phyloP scores from a whole-genome alignment of 2,113 vertebrate genomes.

The Paedocypris sp. region DNA sequence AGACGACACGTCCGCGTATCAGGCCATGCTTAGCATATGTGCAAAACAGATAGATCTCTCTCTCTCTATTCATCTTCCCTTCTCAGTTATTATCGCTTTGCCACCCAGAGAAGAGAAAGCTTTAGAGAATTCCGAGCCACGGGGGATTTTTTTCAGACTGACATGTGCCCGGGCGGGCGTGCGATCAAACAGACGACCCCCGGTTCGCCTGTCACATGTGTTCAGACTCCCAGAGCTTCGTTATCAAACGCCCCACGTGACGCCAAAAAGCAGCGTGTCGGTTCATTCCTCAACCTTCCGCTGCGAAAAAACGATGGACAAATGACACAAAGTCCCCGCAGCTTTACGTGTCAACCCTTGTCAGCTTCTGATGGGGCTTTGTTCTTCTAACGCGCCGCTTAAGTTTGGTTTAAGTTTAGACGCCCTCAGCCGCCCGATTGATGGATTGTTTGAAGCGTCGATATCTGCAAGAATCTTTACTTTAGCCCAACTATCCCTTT shows the following conservation, averaged over 20 bases:
- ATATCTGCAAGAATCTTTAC: too few relatives aligned
- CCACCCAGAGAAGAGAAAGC: not conserved
- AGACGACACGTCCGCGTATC: not conserved
- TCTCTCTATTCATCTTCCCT: not conserved
- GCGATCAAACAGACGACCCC: not conserved
- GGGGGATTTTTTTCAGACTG: conserved; percentile 2
- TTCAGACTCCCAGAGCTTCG: conserved; percentile 2
- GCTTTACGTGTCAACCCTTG: not conserved
- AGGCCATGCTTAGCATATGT: not conserved
- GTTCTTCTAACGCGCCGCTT: too few relatives aligned
- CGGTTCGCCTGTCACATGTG: not conserved
- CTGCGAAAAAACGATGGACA: not conserved
- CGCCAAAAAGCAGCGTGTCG: not conserved
- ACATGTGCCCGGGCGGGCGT: not conserved
- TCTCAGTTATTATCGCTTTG: not conserved
- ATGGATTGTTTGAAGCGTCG: too few relatives aligned
- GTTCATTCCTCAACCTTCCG: not conserved
- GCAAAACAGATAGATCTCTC: conserved; percentile 24
- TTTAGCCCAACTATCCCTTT: too few relatives aligned
- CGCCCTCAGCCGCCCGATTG: too few relatives aligned
- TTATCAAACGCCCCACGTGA: not conserved
- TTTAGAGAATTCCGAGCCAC: not conserved
- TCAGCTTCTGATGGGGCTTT: too few relatives aligned
- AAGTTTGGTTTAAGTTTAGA: too few relatives aligned
- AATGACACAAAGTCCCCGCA: not conserved